Evolutionary conservation across 2,797 vertebrate genomes (phyloP).

Genomic region (Alfaro cultratus): DNA sequence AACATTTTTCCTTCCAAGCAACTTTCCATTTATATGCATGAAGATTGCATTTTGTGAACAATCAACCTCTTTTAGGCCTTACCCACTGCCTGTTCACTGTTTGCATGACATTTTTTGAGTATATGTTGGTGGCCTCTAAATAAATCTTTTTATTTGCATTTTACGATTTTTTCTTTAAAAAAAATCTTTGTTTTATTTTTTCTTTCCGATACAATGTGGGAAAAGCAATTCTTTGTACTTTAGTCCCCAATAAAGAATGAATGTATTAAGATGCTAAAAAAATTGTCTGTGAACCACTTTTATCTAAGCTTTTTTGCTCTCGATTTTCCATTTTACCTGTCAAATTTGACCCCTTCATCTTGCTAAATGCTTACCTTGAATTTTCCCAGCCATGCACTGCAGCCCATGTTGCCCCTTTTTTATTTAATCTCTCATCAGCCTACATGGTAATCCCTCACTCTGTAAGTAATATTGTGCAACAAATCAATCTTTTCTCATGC

Average conservation of each 20-base stretch:
- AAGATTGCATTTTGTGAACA: neutral
- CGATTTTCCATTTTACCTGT: constrained; percentile 7
- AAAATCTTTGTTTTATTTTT: neutral
- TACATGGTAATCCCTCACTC: constrained; percentile 68
- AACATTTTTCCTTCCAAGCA: neutral
- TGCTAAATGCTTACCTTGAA: constrained; percentile 31
- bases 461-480: constrained; percentile 30
- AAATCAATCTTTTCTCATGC: constrained; percentile 53
- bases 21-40: neutral
- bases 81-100: neutral
- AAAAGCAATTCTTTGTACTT: neutral
- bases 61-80: neutral
- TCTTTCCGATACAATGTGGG: neutral
- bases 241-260: neutral
- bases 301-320: constrained; percentile 45
- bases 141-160: neutral
- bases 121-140: neutral
- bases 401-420: constrained; percentile 23
- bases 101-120: neutral
- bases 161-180: neutral
- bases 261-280: neutral
- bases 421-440: constrained; percentile 27
- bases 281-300: constrained; percentile 7
- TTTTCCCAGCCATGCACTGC: constrained; percentile 3
- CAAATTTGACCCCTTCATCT: constrained; percentile 35